A percentile compares a stretch with the other conserved stretches of the same genome.
Evolutionary conservation across 2,113 vertebrate species (phyloP).

Genomic region (Labrus mixtus): DNA sequence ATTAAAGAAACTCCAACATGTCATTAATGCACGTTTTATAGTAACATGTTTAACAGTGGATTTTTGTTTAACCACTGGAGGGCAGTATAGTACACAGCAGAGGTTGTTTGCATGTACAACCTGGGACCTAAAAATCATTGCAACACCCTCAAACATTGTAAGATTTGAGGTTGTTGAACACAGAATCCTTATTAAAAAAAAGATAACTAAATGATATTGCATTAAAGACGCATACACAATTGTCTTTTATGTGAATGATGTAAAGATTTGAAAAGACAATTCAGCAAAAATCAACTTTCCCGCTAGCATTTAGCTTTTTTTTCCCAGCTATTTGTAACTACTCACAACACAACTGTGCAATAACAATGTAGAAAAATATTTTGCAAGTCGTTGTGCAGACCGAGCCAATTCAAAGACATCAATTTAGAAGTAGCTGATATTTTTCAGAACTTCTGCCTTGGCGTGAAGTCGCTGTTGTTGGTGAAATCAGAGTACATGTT

Average conservation of each 20-base stretch:
- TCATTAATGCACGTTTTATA: slow-evolving; percentile 5
- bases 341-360: slow-evolving; percentile 5
- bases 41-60: slow-evolving; percentile 23
- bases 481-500: slow-evolving; percentile 28
- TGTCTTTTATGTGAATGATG: slow-evolving; percentile 19
- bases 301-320: not conserved
- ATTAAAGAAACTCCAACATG: slow-evolving; percentile 2
- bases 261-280: slow-evolving; percentile 11
- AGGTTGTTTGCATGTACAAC: slow-evolving; percentile 3
- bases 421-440: not conserved
- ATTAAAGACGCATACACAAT: not conserved
- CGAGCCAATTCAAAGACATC: not conserved
- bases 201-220: slow-evolving; percentile 1
- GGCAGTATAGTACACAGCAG: slow-evolving; percentile 62
- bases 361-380: not conserved
- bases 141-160: not conserved
- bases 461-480: slow-evolving; percentile 24
- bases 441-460: not conserved
- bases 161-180: not conserved
- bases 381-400: not conserved
- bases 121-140: not conserved
- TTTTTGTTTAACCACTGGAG: slow-evolving; percentile 54
- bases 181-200: not conserved
- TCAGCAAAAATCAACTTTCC: slow-evolving; percentile 4
- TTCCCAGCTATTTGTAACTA: not conserved